Evolutionary conservation across 2,888 invertebrate species (phyloP), one percentile per base, ranked within the genome.

Genomic region (Cephus pygmeus): DNA sequence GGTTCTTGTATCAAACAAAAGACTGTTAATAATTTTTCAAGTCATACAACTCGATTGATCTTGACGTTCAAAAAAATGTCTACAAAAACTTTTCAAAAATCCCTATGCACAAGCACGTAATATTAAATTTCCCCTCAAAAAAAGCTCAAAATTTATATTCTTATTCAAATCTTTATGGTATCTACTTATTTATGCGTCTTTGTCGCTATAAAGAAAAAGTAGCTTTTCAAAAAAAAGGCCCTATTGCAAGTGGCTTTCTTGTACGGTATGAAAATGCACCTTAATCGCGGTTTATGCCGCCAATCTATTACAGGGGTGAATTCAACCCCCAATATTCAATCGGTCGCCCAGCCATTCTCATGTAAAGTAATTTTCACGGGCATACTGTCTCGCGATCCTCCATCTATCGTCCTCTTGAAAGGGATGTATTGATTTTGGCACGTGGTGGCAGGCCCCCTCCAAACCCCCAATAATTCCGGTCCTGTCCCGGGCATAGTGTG

Each of bases 311-410:
- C 79, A 82, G 76, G 77, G 56, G 56, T 23, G 56, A 56, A 56
- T 56, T 23, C 56, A 73, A 56, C 33, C 75, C 73, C 33, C 78
- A 76, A 77, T 83, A 81, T 81, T 78, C 80, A 77, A 79, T 76
- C 84, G 78, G 56, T 9, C 81, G 79, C 83, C 79, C 79, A 81
- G 80, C 83, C 83, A 88, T 89, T 90, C 85, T 85, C 80, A 87
- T 90, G 89, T 85, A 87, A 88, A 88, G 84, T 86, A 79, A 87
- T 88, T 87, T 88, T 84, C 82, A 68, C 76, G 76, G 71, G 33
- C 75, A 34, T 30, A 73, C 69, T 75, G 40, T 76, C 73, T 40
- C 12, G n/a, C 69, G 75, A 76, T 73, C 77, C 74, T 31, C 73
- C 68, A 34, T 36, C 79, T 35, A 75, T 56, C n/a, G 69, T 71